These are phyloP conservation scores for Apteryx mantelli DNA, from an alignment of 2,113 vertebrate genomes.

Conservation along the genomic window DNA sequence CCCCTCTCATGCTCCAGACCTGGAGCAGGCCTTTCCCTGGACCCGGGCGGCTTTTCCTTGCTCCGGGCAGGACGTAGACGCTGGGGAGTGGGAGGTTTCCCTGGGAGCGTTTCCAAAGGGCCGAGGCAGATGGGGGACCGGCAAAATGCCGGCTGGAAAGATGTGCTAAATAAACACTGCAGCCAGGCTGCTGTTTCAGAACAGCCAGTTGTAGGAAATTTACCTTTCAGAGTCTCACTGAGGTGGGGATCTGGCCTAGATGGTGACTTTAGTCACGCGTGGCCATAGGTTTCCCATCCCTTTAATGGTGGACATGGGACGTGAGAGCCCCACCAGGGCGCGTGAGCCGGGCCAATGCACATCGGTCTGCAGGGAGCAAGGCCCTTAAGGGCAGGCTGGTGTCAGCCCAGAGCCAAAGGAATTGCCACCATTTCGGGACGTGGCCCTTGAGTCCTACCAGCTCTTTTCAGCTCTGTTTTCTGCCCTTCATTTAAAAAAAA, in stretches of 20 bases:
- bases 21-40: neutral
- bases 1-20: constrained; percentile 11
- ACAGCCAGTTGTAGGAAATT: constrained; percentile 35
- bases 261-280: neutral
- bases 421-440: neutral
- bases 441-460: neutral
- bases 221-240: constrained; percentile 5
- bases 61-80: accelerated
- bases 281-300: neutral
- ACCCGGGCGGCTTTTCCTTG: accelerated
- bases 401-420: neutral
- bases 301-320: neutral
- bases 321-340: neutral
- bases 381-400: neutral
- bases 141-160: neutral
- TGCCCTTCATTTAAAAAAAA: neutral
- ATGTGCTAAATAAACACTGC: neutral
- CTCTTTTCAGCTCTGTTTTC: constrained; percentile 24
- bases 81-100: neutral
- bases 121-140: neutral
- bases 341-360: neutral
- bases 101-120: neutral
- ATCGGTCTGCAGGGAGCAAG: neutral
- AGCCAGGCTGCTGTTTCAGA: neutral
- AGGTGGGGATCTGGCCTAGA: neutral